These are phyloP conservation scores for Meda fulgida DNA, from an alignment of 2,797 vertebrate species.

Conservation along the genomic window DNA sequence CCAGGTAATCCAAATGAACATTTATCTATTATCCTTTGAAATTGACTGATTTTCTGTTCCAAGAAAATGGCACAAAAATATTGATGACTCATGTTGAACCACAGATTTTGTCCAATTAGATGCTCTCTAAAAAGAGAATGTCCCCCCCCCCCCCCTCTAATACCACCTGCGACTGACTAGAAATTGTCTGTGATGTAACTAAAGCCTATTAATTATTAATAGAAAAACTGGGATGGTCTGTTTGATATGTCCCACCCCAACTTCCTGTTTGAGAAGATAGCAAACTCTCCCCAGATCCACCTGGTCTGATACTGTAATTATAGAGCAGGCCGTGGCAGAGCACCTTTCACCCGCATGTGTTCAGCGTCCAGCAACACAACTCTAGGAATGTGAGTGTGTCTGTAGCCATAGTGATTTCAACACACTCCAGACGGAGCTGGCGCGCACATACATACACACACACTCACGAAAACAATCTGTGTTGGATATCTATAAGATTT, in stretches of 20 bases:
- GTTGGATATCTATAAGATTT: not conserved
- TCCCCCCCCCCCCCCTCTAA: not conserved
- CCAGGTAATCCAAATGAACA: not conserved
- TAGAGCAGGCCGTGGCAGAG: constrained; percentile 31
- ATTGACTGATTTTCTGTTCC: not conserved
- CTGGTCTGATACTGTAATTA: constrained; percentile 56
- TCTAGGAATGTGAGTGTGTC: constrained; percentile 56
- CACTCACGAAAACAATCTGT: not conserved
- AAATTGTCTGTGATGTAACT: not conserved
- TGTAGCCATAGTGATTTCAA: constrained; percentile 55
- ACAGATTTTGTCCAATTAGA: not conserved
- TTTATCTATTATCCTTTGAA: not conserved
- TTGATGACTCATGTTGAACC: not conserved
- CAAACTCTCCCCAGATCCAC: constrained; percentile 7
- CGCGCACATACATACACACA: not conserved
- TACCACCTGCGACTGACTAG: not conserved
- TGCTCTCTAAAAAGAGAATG: not conserved
- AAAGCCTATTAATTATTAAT: not conserved
- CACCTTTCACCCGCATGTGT: constrained; percentile 48
- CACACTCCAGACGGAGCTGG: constrained; percentile 42
- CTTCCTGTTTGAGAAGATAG: not conserved
- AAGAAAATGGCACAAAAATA: not conserved
- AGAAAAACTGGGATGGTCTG: not conserved
- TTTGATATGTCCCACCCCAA: not conserved
- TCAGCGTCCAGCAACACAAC: constrained; percentile 48